A percentile compares a stretch with the other conserved stretches of the same genome.
Evolutionary conservation across 2,797 vertebrate species (phyloP).

Genomic region (Cryptoblepharus egeriae): DNA sequence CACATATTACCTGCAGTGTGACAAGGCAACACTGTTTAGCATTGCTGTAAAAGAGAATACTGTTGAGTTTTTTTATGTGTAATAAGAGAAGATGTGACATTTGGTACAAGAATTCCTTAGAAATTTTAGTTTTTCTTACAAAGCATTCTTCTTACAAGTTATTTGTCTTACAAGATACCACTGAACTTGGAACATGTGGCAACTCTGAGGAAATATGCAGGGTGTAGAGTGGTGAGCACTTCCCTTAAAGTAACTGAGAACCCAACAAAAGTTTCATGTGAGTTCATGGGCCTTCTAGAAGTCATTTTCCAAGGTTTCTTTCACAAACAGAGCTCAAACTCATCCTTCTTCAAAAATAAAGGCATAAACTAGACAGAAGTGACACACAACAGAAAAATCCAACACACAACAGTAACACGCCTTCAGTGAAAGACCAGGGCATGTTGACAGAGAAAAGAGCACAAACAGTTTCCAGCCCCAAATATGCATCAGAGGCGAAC

Average conservation of each 20-base stretch:
- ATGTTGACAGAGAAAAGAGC: too few species aligned
- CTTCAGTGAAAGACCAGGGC: too few species aligned
- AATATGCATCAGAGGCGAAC: too few species aligned
- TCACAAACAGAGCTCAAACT: not conserved
- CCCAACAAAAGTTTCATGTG: too few species aligned
- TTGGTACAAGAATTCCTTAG: too few species aligned
- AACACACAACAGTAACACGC: too few species aligned
- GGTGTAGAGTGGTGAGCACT: not conserved
- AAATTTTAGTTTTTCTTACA: too few species aligned
- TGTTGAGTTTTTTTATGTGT: not conserved
- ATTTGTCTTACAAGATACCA: too few species aligned
- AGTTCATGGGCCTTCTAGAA: not conserved
- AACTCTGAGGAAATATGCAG: too few species aligned
- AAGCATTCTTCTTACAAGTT: too few species aligned
- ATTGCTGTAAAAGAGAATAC: not conserved
- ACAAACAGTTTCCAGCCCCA: too few species aligned
- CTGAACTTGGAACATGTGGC: not conserved
- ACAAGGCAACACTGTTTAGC: conserved; percentile 25
- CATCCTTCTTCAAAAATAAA: not conserved
- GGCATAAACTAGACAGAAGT: not conserved
- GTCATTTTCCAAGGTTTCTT: not conserved
- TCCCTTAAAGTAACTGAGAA: not conserved
- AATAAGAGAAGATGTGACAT: not conserved
- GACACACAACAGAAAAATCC: too few species aligned
- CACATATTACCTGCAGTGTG: conserved; percentile 92